Conservation (phyloP, 92 coral and sea anemone genomes). For the Pocillopora grandis region DNA sequence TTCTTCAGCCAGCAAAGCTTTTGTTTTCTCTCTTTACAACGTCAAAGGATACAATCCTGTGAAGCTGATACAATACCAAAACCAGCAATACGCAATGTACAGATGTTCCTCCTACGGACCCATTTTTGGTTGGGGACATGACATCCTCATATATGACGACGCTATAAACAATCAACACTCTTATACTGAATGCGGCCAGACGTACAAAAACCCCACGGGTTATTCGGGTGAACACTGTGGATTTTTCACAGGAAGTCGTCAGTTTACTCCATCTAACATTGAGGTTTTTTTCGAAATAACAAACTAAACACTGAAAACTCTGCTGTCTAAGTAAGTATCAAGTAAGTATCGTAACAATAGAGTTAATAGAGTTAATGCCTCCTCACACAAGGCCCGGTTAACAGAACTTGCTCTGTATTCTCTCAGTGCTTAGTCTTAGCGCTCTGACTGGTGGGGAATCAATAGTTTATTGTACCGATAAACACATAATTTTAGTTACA, state of each 20-base stretch:
- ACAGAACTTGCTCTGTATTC: no score
- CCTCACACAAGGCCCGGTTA: no score
- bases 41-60: conserved; percentile 30
- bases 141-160: conserved; percentile 26
- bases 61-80: conserved; percentile 13
- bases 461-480: no score
- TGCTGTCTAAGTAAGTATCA: no score
- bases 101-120: conserved; percentile 39
- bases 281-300: background rate
- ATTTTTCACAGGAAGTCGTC: conserved; percentile 29
- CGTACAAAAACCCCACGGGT: conserved; percentile 10
- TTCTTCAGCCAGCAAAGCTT: no score
- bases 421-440: no score
- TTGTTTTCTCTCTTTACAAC: conserved; percentile 33
- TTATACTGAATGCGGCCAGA: background rate
- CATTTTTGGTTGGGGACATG: conserved; percentile 53
- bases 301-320: no score
- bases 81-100: conserved; percentile 2
- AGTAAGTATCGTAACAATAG: no score
- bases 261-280: background rate
- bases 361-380: no score
- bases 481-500: no score
- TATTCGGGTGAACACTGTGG: background rate
- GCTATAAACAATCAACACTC: conserved; percentile 39
- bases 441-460: no score